Evolutionary conservation across 2,888 invertebrate genomes (phyloP).

Genomic region (Nephrotoma flavescens): DNA sequence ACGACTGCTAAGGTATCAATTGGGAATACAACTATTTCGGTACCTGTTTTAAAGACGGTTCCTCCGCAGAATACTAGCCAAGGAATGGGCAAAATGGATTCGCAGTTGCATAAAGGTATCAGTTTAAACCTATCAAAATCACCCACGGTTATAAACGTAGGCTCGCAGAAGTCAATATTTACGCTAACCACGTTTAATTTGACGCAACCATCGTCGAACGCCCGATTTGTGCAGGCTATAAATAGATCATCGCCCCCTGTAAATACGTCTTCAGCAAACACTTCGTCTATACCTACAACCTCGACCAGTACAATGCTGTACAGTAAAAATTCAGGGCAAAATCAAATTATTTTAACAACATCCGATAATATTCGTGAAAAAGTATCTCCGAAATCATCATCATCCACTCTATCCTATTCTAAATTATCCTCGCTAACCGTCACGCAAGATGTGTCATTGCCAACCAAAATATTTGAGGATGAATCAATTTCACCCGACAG

Average conservation of each 20-base stretch:
- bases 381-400: slow-evolving; percentile 37
- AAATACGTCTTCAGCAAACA: slow-evolving; percentile 2
- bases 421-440: slow-evolving; percentile 42
- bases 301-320: neutral
- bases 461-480: slow-evolving; percentile 52
- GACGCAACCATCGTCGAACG: slow-evolving; percentile 24
- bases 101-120: slow-evolving; percentile 15
- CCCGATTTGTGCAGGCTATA: slow-evolving; percentile 33
- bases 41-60: slow-evolving; percentile 25
- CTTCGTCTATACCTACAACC: neutral
- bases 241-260: neutral
- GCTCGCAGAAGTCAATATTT: slow-evolving; percentile 25
- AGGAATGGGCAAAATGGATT: neutral
- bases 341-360: slow-evolving; percentile 18
- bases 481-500: slow-evolving; percentile 46
- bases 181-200: slow-evolving; percentile 28
- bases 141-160: slow-evolving; percentile 21
- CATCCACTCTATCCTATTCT: slow-evolving; percentile 35
- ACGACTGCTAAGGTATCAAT: slow-evolving; percentile 37
- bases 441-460: slow-evolving; percentile 41
- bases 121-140: slow-evolving; percentile 22
- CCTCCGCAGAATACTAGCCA: slow-evolving; percentile 7
- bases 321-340: neutral
- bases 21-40: slow-evolving; percentile 32
- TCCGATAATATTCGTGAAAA: slow-evolving; percentile 32